These are phyloP conservation scores for Andrena hattorfiana DNA, from an alignment of 2,888 invertebrate species.

Conservation along the genomic window DNA sequence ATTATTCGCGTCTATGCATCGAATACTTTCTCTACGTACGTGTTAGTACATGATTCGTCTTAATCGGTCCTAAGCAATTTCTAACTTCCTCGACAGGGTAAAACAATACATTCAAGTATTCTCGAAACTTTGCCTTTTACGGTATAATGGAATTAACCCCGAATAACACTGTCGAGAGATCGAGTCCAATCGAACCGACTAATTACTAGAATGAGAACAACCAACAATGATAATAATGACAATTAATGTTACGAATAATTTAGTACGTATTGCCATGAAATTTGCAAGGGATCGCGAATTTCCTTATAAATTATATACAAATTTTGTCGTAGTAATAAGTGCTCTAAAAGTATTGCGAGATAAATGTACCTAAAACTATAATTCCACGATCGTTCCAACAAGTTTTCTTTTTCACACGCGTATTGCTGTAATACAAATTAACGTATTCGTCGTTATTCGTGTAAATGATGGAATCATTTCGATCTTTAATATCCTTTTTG, in stretches of 20 bases:
- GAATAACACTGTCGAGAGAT: conserved; percentile 16
- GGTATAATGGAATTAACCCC: neutral
- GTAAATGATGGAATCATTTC: conserved; percentile 9
- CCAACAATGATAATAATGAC: conserved; percentile 40
- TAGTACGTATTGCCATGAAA: conserved; percentile 43
- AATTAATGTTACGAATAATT: conserved; percentile 49
- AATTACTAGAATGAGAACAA: neutral
- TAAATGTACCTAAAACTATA: conserved; percentile 43
- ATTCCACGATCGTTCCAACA: conserved; percentile 34
- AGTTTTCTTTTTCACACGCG: conserved; percentile 13
- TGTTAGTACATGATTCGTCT: neutral
- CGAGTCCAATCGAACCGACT: conserved; percentile 13
- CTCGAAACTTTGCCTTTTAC: neutral
- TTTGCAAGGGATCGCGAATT: conserved; percentile 32
- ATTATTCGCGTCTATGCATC: conserved; percentile 1
- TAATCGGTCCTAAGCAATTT: conserved; percentile 13
- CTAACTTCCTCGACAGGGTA: neutral
- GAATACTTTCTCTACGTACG: conserved; percentile 2
- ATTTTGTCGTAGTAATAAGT: conserved; percentile 33
- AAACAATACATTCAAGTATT: neutral
- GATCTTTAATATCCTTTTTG: conserved; percentile 2
- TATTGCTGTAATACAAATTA: conserved; percentile 40
- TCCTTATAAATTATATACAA: conserved; percentile 59
- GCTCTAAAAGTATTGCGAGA: conserved; percentile 39
- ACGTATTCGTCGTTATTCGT: conserved; percentile 8